These are phyloP conservation scores for Chrysotoxum bicinctum DNA, from an alignment of 2,888 invertebrate genomes.

Conservation along the genomic window DNA sequence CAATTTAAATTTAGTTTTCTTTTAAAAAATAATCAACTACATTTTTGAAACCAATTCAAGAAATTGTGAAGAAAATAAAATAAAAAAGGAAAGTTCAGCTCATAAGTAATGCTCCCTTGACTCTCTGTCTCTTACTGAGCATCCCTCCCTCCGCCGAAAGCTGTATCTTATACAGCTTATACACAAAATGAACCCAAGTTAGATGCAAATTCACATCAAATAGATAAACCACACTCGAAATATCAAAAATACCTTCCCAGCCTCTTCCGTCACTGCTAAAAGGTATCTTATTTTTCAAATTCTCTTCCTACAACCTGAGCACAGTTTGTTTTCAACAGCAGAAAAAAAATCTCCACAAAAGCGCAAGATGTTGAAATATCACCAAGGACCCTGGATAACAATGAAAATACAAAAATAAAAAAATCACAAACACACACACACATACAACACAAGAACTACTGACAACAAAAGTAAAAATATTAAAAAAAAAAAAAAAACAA, in stretches of 20 bases:
- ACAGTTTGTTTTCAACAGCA: conserved; percentile 29
- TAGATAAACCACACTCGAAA: conserved; percentile 66
- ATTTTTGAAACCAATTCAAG: no score
- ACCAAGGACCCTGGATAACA: conserved; percentile 38
- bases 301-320: conserved; percentile 48
- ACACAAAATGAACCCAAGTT: conserved; percentile 22
- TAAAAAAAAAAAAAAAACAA: conserved; percentile 10
- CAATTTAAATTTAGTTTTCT: no score
- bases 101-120: conserved; percentile 6
- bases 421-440: conserved; percentile 33
- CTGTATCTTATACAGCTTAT: not conserved
- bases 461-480: conserved; percentile 32
- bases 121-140: not conserved
- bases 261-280: conserved; percentile 1
- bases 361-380: conserved; percentile 58
- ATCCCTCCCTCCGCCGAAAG: not conserved
- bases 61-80: no score
- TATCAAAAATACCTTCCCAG: conserved; percentile 32
- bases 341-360: conserved; percentile 28
- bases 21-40: no score
- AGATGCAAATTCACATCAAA: conserved; percentile 56
- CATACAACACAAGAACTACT: conserved; percentile 45
- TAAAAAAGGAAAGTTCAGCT: conserved; percentile 4
- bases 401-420: conserved; percentile 30
- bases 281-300: conserved; percentile 62